Base-by-base conservation (phyloP, 2,113 vertebrate species). In the Illadopsis cleaveri region DNA sequence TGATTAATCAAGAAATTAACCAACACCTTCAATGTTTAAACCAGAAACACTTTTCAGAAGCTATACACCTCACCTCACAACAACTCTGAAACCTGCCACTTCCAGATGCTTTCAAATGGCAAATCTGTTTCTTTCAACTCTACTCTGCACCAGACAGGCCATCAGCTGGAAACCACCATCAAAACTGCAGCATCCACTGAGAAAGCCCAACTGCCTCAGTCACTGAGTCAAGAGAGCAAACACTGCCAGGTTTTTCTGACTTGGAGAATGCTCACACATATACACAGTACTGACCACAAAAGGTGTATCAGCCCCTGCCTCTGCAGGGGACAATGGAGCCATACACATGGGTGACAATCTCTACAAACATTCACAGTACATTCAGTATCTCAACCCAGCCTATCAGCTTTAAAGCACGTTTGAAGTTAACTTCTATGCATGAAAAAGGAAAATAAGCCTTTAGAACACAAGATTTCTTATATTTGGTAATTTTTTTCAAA, bases 51-150 rank as follows among this genome's bases (percentile, higher is more conserved):
- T n/a, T 66, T 77, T 45, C 50, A 65, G 31, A 69, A 69, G 12
- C 71, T 71, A 38, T 0, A 60, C 12, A 82, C 51, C 40, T 76
- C 54, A 70, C 47, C 33, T 64, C 65, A 91, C 56, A 86, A 69
- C 57, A 88, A 84, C 51, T 64, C 40, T 78, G 60, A 73, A 93
- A 89, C 30, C 30, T 89, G 23, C 25, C 30, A n/a, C 44, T 86
- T 95, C 71, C 68, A 94, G 75, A 86, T 25, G 28, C 31, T 95
- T 88, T 68, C 51, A 90, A 94, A 85, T 16, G 73, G 58, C 18
- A 20, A 87, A 82, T 35, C 42, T 89, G 21, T 40, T 81, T 83
- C n/a, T 30, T 82, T 89, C 50, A 82, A 37, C 44, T 42, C 58
- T 92, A 56, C 47, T 79, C 72, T 93, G 77, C 58, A 75, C 15